These are phyloP conservation scores for Tipula unca DNA, from an alignment of 2,888 invertebrate genomes.

Conservation along the genomic window DNA sequence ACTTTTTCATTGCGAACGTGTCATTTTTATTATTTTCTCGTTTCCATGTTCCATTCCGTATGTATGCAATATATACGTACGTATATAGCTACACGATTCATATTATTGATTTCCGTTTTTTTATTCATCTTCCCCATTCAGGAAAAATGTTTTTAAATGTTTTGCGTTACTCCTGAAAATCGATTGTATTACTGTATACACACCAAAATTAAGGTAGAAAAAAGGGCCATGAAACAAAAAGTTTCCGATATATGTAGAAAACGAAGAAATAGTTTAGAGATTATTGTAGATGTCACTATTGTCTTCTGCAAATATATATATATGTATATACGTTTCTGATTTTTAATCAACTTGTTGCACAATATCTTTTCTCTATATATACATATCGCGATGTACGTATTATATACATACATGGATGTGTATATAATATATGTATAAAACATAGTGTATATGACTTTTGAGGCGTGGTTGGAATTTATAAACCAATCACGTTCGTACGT, in stretches of 20 bases:
- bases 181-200: not conserved
- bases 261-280: not conserved
- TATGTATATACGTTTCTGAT: not conserved
- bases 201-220: not conserved
- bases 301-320: too few relatives aligned
- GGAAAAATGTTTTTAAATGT: not conserved
- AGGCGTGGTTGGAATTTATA: conserved; percentile 29
- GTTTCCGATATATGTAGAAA: not conserved
- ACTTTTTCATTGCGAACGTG: conserved; percentile 25
- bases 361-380: not conserved
- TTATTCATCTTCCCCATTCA: not conserved
- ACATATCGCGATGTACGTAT: not conserved
- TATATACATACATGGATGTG: not conserved
- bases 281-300: conserved; percentile 16
- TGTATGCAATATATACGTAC: not conserved
- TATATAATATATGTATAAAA: not conserved
- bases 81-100: not conserved
- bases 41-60: not conserved
- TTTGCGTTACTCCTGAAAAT: not conserved
- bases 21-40: not conserved
- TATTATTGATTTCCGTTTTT: not conserved
- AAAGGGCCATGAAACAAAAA: not conserved
- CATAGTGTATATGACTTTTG: conserved; percentile 24
- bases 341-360: conserved; percentile 18
- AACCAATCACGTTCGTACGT: conserved; percentile 26